These are phyloP conservation scores for Pogonocherus hispidulus DNA, from an alignment of 2,888 invertebrate genomes.

Conservation along the genomic window DNA sequence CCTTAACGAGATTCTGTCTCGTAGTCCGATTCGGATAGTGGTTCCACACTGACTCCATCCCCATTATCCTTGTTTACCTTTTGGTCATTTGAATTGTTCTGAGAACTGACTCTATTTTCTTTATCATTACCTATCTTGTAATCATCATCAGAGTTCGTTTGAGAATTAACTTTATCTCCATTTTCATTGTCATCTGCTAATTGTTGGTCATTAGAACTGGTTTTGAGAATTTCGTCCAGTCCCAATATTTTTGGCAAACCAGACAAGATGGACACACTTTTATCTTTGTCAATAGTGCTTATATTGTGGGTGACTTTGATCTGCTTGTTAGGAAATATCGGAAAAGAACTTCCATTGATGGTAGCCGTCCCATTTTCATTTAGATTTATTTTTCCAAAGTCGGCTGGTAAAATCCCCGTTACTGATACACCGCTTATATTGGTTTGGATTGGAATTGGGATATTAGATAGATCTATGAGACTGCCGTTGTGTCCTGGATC, in stretches of 20 bases:
- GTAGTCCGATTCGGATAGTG: background rate
- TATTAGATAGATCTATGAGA: slow-evolving; percentile 70
- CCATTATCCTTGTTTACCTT: too few species aligned
- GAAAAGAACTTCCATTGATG: slow-evolving; percentile 40
- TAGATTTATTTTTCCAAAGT: slow-evolving; percentile 43
- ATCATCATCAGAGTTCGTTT: too few species aligned
- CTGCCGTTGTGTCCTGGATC: slow-evolving; percentile 70
- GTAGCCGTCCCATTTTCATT: slow-evolving; percentile 42
- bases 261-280: slow-evolving; percentile 56
- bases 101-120: too few species aligned
- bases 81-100: too few species aligned
- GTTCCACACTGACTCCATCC: background rate
- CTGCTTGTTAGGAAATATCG: slow-evolving; percentile 60
- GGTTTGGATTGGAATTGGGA: slow-evolving; percentile 72
- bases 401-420: slow-evolving; percentile 65
- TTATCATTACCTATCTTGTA: too few species aligned
- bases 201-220: background rate
- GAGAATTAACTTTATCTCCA: too few species aligned
- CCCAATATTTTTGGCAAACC: slow-evolving; percentile 55
- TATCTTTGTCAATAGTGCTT: slow-evolving; percentile 58
- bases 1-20: slow-evolving; percentile 7
- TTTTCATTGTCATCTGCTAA: background rate
- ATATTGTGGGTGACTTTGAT: slow-evolving; percentile 62
- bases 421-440: slow-evolving; percentile 71
- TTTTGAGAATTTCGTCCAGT: slow-evolving; percentile 31